Evolutionary conservation across 1,140 invertebrate species (phyloP).

Genomic region (Megalopta genalis): DNA sequence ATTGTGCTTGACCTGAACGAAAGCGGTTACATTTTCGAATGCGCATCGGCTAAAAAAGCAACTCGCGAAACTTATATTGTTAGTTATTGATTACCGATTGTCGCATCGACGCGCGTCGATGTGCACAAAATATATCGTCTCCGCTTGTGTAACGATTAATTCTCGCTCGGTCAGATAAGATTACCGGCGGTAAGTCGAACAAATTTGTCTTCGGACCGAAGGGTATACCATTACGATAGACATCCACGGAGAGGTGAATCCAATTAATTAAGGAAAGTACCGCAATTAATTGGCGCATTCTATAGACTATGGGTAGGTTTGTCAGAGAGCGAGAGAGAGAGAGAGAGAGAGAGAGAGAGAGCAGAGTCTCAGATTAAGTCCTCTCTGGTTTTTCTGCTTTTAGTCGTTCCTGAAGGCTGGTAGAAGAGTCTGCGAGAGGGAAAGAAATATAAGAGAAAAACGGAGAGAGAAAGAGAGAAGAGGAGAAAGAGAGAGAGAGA

Average conservation of each 20-base stretch:
- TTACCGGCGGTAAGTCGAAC: constrained; percentile 12
- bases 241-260: constrained; percentile 59
- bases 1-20: too few species aligned
- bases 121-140: constrained; percentile 9
- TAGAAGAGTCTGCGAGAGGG: constrained; percentile 34
- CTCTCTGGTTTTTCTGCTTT: constrained; percentile 39
- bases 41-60: neutral
- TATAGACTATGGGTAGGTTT: constrained; percentile 30
- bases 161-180: neutral
- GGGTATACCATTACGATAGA: constrained; percentile 46
- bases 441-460: constrained; percentile 43
- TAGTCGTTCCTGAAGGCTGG: constrained; percentile 38
- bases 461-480: constrained; percentile 41
- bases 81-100: neutral
- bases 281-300: constrained; percentile 65
- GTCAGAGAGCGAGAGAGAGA: neutral
- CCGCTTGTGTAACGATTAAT: neutral
- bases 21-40: too few species aligned
- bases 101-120: neutral
- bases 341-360: neutral
- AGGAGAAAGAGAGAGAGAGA: constrained; percentile 37
- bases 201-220: constrained; percentile 33
- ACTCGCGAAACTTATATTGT: neutral
- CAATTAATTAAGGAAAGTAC: constrained; percentile 72
- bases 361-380: constrained; percentile 59